These are phyloP conservation scores for Phaethornis superciliosus DNA, from an alignment of 2,113 vertebrate genomes.

Conservation along the genomic window DNA sequence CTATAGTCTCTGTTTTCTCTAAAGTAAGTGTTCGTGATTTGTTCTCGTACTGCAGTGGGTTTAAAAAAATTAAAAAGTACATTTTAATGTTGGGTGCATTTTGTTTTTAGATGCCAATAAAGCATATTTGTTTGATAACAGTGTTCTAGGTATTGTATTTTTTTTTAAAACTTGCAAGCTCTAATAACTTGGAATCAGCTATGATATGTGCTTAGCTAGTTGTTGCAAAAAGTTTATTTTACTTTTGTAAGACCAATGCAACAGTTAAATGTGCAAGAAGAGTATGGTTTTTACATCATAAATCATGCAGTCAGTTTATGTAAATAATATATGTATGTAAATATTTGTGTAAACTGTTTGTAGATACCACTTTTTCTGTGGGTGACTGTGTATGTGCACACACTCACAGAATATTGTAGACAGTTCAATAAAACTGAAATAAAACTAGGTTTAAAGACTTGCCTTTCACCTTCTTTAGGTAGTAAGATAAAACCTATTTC, in stretches of 20 bases:
- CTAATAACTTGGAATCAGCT: conserved; percentile 74
- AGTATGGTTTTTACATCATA: conserved; percentile 63
- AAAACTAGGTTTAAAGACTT: conserved; percentile 60
- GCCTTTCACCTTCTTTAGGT: conserved; percentile 67
- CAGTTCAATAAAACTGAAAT: conserved; percentile 66
- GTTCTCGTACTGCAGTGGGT: conserved; percentile 91
- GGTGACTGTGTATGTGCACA: conserved; percentile 55
- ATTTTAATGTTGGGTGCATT: conserved; percentile 94
- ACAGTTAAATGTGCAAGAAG: conserved; percentile 69
- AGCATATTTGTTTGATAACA: conserved; percentile 97
- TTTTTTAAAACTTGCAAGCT: conserved; percentile 79
- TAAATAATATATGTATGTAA: conserved; percentile 72
- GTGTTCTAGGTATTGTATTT: conserved; percentile 98
- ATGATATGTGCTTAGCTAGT: conserved; percentile 66
- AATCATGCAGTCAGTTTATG: conserved; percentile 72
- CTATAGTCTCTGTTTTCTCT: conserved; percentile 91
- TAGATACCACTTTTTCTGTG: conserved; percentile 70
- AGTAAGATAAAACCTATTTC: conserved; percentile 46
- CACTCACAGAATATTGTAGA: conserved; percentile 75
- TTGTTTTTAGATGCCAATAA: conserved; percentile 99
- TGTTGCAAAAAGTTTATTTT: conserved; percentile 71
- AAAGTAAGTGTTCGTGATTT: conserved; percentile 97
- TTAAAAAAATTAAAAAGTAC: conserved; percentile 81
- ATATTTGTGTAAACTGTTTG: conserved; percentile 73
- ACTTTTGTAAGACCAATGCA: conserved; percentile 74